These are phyloP conservation scores for Tarsius wallacei DNA, from an alignment of 2,797 vertebrate genomes.

Conservation along the genomic window DNA sequence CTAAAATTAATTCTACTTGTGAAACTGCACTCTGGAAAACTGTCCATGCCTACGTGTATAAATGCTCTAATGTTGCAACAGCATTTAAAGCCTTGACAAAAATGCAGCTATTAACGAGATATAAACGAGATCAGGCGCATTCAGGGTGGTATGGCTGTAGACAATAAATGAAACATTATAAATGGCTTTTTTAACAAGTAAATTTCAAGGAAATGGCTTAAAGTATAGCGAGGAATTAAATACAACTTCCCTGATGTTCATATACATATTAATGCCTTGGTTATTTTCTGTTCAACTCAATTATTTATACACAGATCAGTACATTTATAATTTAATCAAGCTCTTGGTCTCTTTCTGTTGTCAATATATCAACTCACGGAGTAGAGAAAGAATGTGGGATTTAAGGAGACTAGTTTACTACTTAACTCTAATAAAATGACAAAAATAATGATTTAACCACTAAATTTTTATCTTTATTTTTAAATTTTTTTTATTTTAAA, in stretches of 20 bases:
- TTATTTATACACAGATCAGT: neutral
- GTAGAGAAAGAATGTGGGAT: neutral
- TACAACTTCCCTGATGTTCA: neutral
- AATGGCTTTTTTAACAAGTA: conserved; percentile 53
- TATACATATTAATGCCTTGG: neutral
- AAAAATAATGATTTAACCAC: neutral
- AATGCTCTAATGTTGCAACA: conserved; percentile 34
- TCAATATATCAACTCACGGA: neutral
- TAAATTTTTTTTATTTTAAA: too few species aligned
- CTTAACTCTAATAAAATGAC: neutral
- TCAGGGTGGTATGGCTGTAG: too few species aligned
- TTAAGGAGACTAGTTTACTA: neutral
- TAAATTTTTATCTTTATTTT: neutral
- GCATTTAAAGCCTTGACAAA: conserved; percentile 68
- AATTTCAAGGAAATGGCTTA: neutral
- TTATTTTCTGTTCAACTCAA: neutral
- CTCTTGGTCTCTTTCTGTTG: neutral
- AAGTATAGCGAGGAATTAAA: conserved; percentile 20
- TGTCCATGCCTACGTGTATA: conserved; percentile 60
- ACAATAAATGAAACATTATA: conserved; percentile 50
- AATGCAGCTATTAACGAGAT: neutral
- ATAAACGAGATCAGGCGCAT: too few species aligned
- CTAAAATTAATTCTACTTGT: conserved; percentile 86
- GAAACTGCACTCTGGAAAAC: conserved; percentile 73
- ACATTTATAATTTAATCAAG: neutral